A percentile compares a stretch with the other conserved stretches of the same genome.
phyloP scores from a whole-genome alignment of 2,113 vertebrate species.

The Sylvietta virens region DNA sequence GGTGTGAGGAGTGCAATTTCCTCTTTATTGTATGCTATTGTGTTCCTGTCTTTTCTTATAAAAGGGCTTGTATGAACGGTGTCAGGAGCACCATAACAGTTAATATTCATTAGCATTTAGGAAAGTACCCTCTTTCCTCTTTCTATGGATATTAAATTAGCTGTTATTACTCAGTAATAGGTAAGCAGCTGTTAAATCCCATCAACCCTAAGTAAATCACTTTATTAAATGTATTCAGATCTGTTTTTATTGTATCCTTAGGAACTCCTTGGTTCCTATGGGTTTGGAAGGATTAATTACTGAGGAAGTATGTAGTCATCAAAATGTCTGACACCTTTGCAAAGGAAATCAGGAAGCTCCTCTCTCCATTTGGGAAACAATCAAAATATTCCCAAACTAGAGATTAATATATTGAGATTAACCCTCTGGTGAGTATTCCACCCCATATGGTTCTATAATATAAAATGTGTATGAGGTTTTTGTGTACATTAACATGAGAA shows the following conservation, averaged over 20 bases:
- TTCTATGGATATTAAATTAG: constrained; percentile 57
- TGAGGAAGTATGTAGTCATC: neutral
- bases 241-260: constrained; percentile 16
- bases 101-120: constrained; percentile 56
- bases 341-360: neutral
- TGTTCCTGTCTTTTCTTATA: constrained; percentile 41
- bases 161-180: constrained; percentile 41
- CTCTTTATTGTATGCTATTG: constrained; percentile 29
- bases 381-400: neutral
- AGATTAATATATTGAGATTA: neutral
- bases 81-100: constrained; percentile 8
- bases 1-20: constrained; percentile 44
- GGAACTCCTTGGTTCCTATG: neutral
- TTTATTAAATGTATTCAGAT: constrained; percentile 40
- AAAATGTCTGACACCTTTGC: neutral
- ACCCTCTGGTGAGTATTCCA: neutral
- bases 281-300: constrained; percentile 27
- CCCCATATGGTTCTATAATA: neutral
- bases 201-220: constrained; percentile 49
- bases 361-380: constrained; percentile 15
- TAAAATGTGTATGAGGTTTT: constrained; percentile 1
- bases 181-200: constrained; percentile 51
- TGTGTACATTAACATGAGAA: neutral
- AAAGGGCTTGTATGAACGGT: constrained; percentile 1
- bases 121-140: neutral